These are phyloP conservation scores for Listronotus oregonensis DNA, from an alignment of 1,140 invertebrate genomes.

Conservation along the genomic window DNA sequence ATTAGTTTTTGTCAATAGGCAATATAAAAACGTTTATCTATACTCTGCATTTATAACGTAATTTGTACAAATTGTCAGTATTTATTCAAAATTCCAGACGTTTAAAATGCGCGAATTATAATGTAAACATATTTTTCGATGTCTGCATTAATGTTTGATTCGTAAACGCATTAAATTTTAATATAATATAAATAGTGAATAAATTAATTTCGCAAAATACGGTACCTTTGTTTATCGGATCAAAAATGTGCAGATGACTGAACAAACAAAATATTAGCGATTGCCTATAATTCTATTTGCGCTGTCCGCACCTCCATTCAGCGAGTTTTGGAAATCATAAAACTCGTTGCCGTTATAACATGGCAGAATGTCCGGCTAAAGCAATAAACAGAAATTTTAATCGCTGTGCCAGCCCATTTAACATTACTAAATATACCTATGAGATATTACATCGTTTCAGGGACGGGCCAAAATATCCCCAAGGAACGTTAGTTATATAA, in stretches of 20 bases:
- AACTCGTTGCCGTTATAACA: conserved; percentile 46
- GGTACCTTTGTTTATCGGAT: conserved; percentile 53
- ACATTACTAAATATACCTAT: conserved; percentile 53
- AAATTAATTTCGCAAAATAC: conserved; percentile 48
- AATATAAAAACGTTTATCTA: conserved; percentile 27
- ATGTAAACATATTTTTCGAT: conserved; percentile 39
- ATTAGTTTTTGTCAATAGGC: no score
- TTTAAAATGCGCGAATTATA: conserved; percentile 30
- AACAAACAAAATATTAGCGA: conserved; percentile 54
- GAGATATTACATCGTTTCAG: conserved; percentile 39
- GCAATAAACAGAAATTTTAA: conserved; percentile 57
- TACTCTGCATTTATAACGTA: conserved; percentile 19
- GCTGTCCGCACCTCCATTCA: conserved; percentile 50
- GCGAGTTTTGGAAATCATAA: conserved; percentile 47
- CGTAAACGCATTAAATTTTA: conserved; percentile 38
- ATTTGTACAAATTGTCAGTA: conserved; percentile 33
- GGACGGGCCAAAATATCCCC: background rate
- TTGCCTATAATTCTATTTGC: conserved; percentile 55
- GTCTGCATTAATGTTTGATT: conserved; percentile 38
- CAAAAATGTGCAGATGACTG: conserved; percentile 52
- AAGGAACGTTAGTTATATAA: no score
- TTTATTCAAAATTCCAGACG: conserved; percentile 21
- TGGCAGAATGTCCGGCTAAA: conserved; percentile 45
- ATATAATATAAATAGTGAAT: conserved; percentile 40
- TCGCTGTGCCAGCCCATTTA: conserved; percentile 55